Evolutionary conservation across 2,888 invertebrate genomes (phyloP), one percentile per base, ranked within the genome.

Genomic region (Drosophila macrothrix): DNA sequence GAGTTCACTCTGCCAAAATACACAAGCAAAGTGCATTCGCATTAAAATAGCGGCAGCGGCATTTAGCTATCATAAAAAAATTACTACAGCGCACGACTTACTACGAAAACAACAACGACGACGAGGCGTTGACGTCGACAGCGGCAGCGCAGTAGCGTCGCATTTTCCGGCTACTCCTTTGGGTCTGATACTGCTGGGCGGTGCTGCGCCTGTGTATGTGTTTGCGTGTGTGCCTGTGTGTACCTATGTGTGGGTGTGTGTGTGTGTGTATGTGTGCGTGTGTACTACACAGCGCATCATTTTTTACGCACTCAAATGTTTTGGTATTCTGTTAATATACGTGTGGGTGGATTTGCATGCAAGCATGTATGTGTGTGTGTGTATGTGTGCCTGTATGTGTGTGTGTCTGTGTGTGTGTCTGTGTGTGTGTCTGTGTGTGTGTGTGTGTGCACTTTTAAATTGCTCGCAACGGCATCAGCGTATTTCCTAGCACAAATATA

Each of bases 71-170:
- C 62, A 64, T 35, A 74, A 80, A 77, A 81, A 80, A 82, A 83
- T 72, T 83, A 83, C 88, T 88, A 79, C 78, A 83, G 83, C 80
- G 63, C 84, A 80, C 84, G 87, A 80, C 83, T 86, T 84, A 84
- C 84, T 83, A 83, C 83, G 83, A 88, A 88, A 84, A 76, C 86
- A 81, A 80, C 85, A 65, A 75, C 88, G 72, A 76, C 75, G 73
- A 68, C 67, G 55, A 62, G 25, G 64, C 63, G 61, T 25, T 46
- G 64, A 64, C 69, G 63, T 82, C 64, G 71, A 59, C 66, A 65
- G 81, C 50, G 73, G 67, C 80, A 78, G 78, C 70, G 69, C 65
- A 76, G 62, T 62, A 66, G 62, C 83, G 74, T 67, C 73, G 67
- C 71, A 76, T 80, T 74, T 84, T 81, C 88, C 84, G 84, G 88